Percentiles rank a stretch among this genome's conserved stretches.
Conservation (phyloP, 2,888 invertebrate genomes). For the Lithosia quadra region DNA sequence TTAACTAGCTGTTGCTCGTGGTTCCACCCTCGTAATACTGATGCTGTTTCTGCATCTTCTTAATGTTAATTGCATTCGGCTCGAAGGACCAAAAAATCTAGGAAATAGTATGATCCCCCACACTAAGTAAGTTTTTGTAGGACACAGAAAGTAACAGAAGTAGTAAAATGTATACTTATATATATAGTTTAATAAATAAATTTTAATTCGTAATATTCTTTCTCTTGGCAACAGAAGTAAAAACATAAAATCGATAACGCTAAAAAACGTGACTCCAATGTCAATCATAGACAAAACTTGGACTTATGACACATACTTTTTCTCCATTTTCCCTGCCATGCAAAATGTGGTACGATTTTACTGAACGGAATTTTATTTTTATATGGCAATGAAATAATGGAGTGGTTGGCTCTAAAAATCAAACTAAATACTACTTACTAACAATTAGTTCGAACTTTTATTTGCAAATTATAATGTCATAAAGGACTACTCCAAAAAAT, state of each 20-base stretch:
- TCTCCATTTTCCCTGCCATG: neutral
- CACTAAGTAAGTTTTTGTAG: too few species aligned
- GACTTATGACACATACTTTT: constrained; percentile 12
- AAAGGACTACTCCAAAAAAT: constrained; percentile 25
- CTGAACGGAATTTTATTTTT: constrained; percentile 17
- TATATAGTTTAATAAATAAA: too few species aligned
- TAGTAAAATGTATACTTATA: too few species aligned
- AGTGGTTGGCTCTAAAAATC: constrained; percentile 44
- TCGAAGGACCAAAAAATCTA: too few species aligned
- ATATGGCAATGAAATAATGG: constrained; percentile 38
- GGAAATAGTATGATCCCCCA: too few species aligned
- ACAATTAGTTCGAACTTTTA: constrained; percentile 17
- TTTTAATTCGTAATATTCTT: too few species aligned
- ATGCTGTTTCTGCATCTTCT: too few species aligned
- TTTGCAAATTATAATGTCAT: constrained; percentile 3
- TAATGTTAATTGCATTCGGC: too few species aligned
- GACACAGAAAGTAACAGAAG: too few species aligned
- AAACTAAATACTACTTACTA: constrained; percentile 44
- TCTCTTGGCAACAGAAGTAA: too few species aligned
- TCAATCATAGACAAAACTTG: constrained; percentile 40
- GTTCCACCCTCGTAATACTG: too few species aligned
- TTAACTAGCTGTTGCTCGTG: too few species aligned
- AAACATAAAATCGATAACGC: neutral
- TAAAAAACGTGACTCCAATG: constrained; percentile 10
- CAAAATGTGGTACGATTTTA: neutral